A percentile compares a stretch with the other conserved stretches of the same genome.
These are phyloP conservation scores for Digitonthophagus gazella DNA, from an alignment of 2,888 invertebrate genomes.

Conservation along the genomic window DNA sequence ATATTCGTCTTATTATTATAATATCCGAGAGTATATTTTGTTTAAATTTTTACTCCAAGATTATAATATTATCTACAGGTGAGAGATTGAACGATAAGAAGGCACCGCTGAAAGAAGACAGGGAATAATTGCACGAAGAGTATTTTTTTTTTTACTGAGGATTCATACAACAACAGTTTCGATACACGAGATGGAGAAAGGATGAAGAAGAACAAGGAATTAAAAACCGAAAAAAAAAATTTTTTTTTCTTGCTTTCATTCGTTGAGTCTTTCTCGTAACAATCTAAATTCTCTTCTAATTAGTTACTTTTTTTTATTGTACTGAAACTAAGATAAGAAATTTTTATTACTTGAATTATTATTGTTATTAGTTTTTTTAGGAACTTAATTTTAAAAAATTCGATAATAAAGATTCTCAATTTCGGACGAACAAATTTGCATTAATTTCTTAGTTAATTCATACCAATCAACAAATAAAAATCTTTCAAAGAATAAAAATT, in stretches of 20 bases:
- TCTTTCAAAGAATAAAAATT: no score
- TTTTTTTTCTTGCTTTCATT: background rate
- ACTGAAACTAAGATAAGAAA: background rate
- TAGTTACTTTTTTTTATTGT: background rate
- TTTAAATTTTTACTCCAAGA: conserved; percentile 4
- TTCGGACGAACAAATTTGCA: background rate
- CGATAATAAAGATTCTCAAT: background rate
- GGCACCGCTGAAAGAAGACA: conserved; percentile 55
- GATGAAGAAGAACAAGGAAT: background rate
- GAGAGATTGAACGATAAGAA: conserved; percentile 51
- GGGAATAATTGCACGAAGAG: conserved; percentile 39
- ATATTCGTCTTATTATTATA: conserved; percentile 10
- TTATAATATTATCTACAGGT: conserved; percentile 45
- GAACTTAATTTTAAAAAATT: background rate
- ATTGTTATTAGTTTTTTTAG: no score
- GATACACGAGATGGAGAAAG: background rate
- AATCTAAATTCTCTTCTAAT: background rate
- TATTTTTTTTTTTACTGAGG: no score
- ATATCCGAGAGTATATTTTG: conserved; percentile 16
- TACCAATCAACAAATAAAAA: background rate
- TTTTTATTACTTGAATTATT: background rate
- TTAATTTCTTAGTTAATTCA: background rate
- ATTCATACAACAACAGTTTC: background rate
- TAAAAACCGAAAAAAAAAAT: no score
- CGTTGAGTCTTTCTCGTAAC: background rate